Percentiles rank a stretch among this genome's conserved stretches.
Evolutionary conservation across 2,797 vertebrate genomes (phyloP).

Genomic region (Miichthys miiuy): DNA sequence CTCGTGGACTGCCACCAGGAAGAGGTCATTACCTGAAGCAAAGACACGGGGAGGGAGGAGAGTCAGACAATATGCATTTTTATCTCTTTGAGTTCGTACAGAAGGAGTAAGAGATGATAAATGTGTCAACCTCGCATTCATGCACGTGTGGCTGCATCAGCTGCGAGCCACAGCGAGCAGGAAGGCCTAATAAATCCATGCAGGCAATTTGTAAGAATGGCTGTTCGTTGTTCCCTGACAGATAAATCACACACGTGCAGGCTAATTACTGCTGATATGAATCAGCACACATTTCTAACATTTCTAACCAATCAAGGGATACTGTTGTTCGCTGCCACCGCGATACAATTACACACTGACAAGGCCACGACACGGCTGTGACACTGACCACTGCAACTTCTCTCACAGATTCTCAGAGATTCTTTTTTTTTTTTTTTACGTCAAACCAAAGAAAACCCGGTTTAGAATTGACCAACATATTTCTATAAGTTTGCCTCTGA

Average conservation of each 20-base stretch:
- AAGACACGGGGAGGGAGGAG: not conserved
- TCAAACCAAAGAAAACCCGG: conserved; percentile 30
- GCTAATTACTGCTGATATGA: conserved; percentile 53
- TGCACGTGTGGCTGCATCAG: not conserved
- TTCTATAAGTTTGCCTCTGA: conserved; percentile 49
- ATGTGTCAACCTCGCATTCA: not conserved
- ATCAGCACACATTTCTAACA: conserved; percentile 52
- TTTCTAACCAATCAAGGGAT: conserved; percentile 52
- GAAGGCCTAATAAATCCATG: not conserved
- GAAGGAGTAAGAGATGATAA: not conserved
- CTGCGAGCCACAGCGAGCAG: conserved; percentile 3
- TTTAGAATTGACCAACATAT: conserved; percentile 34
- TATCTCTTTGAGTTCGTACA: not conserved
- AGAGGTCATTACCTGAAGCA: conserved; percentile 93
- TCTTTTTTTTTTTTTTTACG: conserved; percentile 6
- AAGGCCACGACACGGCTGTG: conserved; percentile 50
- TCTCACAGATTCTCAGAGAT: conserved; percentile 29
- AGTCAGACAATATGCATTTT: not conserved
- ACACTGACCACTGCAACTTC: conserved; percentile 64
- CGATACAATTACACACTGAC: conserved; percentile 34
- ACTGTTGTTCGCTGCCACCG: conserved; percentile 38
- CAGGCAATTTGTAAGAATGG: not conserved
- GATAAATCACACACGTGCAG: conserved; percentile 22
- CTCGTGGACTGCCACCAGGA: conserved; percentile 95
- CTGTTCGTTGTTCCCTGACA: conserved; percentile 24